A percentile compares a stretch with the other conserved stretches of the same genome.
phyloP scores from a whole-genome alignment of 2,888 invertebrate genomes.

The Lycophotia porphyrea region DNA sequence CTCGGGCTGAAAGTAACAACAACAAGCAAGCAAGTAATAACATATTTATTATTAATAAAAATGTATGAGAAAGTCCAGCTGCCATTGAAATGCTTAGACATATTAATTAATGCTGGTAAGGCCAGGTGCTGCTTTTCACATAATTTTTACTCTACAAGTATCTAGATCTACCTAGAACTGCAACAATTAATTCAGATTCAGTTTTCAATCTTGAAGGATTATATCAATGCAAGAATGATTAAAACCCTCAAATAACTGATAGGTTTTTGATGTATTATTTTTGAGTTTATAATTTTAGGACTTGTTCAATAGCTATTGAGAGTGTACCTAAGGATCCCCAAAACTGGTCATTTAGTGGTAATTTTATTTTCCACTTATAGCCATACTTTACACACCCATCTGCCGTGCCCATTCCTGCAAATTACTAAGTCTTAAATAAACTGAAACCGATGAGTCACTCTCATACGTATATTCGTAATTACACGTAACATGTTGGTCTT shows the following conservation, averaged over 20 bases:
- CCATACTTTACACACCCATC: no score
- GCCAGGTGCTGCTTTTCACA: slow-evolving; percentile 6
- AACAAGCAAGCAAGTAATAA: no score
- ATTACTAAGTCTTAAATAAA: not conserved
- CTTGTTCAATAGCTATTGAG: not conserved
- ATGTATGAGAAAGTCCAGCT: slow-evolving; percentile 6
- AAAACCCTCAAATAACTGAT: not conserved
- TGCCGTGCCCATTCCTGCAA: not conserved
- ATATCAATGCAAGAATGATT: not conserved
- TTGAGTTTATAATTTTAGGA: not conserved
- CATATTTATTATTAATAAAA: not conserved
- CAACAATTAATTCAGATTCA: not conserved
- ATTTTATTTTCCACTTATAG: not conserved
- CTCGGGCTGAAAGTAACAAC: no score
- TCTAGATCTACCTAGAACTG: not conserved
- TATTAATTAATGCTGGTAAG: not conserved
- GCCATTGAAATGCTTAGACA: not conserved
- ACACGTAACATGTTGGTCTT: not conserved
- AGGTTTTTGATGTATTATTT: not conserved
- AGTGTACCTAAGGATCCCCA: no score
- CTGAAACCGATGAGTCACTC: slow-evolving; percentile 8
- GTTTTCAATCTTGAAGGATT: not conserved
- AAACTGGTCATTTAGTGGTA: not conserved
- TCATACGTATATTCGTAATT: not conserved
- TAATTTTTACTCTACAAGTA: not conserved